Conservation (phyloP, 1,140 invertebrate species). For the Octopus bimaculoides region DNA sequence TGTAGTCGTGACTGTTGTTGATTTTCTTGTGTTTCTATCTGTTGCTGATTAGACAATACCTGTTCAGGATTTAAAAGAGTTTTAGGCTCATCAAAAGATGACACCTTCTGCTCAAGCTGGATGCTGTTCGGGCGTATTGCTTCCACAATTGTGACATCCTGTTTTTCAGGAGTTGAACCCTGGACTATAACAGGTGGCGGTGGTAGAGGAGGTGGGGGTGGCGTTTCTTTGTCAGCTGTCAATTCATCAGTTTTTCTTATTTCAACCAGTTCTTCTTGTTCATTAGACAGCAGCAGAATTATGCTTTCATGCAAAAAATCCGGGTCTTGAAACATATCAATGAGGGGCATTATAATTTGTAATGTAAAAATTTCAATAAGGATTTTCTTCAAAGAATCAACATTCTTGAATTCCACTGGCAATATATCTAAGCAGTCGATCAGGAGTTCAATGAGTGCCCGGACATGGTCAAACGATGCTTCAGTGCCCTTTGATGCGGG, state of each 20-base stretch:
- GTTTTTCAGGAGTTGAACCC: neutral
- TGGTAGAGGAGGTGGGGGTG: neutral
- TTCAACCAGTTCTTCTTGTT: slow-evolving; percentile 9
- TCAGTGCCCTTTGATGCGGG: slow-evolving; percentile 25
- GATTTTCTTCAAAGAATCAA: slow-evolving; percentile 22
- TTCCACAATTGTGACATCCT: no score
- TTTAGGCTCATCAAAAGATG: no score
- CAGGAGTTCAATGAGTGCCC: slow-evolving; percentile 25
- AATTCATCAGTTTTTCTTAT: neutral
- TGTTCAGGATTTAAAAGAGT: no score
- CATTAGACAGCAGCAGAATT: slow-evolving; percentile 31
- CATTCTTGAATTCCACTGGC: slow-evolving; percentile 20
- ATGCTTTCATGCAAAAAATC: slow-evolving; percentile 38
- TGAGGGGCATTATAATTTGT: slow-evolving; percentile 30
- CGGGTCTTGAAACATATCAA: slow-evolving; percentile 30
- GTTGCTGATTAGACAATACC: no score
- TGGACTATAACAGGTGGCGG: neutral
- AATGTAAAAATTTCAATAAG: slow-evolving; percentile 34
- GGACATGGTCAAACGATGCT: slow-evolving; percentile 28
- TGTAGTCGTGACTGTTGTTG: no score
- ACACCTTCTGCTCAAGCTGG: no score
- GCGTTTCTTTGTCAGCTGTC: neutral
- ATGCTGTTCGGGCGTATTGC: no score
- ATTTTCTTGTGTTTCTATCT: no score
- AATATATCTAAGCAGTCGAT: slow-evolving; percentile 21